A percentile compares a stretch with the other conserved stretches of the same genome.
phyloP scores from a whole-genome alignment of 2,888 invertebrate species.

The Phyllotreta cruciferae region DNA sequence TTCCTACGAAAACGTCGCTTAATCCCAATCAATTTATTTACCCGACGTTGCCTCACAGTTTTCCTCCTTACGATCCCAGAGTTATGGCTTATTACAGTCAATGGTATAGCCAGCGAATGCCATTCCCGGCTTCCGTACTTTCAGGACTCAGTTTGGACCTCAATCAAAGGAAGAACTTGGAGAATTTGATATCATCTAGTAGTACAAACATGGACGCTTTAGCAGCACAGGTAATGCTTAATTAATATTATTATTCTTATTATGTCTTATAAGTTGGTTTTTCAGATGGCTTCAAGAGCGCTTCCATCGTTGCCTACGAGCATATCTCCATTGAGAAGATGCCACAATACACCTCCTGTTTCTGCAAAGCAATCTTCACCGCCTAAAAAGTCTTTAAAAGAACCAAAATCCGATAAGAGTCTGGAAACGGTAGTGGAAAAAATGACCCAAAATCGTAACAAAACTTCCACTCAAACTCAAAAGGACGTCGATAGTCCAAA shows the following conservation, averaged over 20 bases:
- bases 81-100: slow-evolving; percentile 57
- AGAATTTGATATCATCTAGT: slow-evolving; percentile 43
- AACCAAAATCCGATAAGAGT: slow-evolving; percentile 54
- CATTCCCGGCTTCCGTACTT: slow-evolving; percentile 46
- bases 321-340: slow-evolving; percentile 30
- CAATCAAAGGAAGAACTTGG: slow-evolving; percentile 49
- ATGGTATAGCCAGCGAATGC: slow-evolving; percentile 49
- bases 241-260: slow-evolving; percentile 1
- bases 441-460: slow-evolving; percentile 54
- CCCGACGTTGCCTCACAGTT: slow-evolving; percentile 52
- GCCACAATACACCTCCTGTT: slow-evolving; percentile 25
- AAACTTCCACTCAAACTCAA: slow-evolving; percentile 43
- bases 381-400: slow-evolving; percentile 41
- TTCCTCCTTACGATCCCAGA: slow-evolving; percentile 57
- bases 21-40: slow-evolving; percentile 58
- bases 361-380: slow-evolving; percentile 31
- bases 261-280: slow-evolving; percentile 7
- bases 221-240: slow-evolving; percentile 24
- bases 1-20: slow-evolving; percentile 54
- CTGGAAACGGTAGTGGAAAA: slow-evolving; percentile 57
- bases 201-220: slow-evolving; percentile 41
- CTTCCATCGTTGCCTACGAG: slow-evolving; percentile 30
- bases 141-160: slow-evolving; percentile 45
- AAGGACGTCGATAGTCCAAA: not conserved
- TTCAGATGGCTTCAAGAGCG: slow-evolving; percentile 36